phyloP scores from a whole-genome alignment of 2,113 vertebrate genomes.

The Sapayoa aenigma region DNA sequence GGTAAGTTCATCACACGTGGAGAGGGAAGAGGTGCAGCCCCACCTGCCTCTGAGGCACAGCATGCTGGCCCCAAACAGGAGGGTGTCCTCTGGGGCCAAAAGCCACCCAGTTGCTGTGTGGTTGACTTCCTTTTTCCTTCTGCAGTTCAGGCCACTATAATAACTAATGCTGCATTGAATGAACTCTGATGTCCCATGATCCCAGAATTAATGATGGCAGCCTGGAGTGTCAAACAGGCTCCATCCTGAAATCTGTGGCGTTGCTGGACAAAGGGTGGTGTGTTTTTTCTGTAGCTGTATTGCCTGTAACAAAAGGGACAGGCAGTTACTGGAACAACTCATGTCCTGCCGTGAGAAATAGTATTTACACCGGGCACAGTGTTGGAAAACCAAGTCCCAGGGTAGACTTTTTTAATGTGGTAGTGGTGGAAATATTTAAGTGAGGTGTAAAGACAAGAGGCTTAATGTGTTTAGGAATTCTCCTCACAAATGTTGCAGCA shows the following conservation, averaged over 20 bases:
- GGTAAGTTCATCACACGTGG: background rate
- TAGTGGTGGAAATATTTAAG: background rate
- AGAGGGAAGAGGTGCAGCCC: background rate
- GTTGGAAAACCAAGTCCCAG: background rate
- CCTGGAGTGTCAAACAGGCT: background rate
- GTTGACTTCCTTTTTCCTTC: conserved; percentile 8
- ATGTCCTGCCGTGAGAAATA: background rate
- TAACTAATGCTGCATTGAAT: conserved; percentile 17
- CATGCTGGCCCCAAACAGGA: background rate
- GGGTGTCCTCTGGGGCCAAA: background rate
- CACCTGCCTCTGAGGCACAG: background rate
- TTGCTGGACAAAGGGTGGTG: background rate
- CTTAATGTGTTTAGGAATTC: background rate
- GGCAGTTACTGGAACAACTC: background rate
- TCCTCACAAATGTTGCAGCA: background rate
- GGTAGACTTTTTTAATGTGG: background rate
- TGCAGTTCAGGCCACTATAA: background rate
- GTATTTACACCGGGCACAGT: background rate
- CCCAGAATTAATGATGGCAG: conserved; percentile 24
- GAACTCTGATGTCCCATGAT: background rate
- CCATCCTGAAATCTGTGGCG: conserved; percentile 1
- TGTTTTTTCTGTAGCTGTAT: background rate
- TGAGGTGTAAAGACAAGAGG: background rate
- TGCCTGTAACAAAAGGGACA: background rate
- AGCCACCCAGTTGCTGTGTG: background rate